Conservation (phyloP, 2,888 invertebrate species). For the Bugulina stolonifera region DNA sequence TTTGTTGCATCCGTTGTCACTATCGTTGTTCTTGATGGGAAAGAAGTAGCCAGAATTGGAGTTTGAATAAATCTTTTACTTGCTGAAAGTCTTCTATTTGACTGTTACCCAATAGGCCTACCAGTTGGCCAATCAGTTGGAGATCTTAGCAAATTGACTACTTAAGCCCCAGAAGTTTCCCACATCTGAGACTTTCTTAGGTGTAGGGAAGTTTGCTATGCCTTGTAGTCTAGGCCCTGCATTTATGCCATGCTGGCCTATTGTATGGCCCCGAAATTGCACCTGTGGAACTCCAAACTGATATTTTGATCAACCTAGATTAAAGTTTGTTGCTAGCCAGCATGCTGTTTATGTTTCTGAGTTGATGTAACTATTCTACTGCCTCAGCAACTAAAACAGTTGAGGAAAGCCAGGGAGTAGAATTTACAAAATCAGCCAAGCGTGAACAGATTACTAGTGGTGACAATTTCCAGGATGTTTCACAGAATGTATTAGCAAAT, state of each 20-base stretch:
- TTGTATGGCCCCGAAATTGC: neutral
- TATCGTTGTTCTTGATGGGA: constrained; percentile 25
- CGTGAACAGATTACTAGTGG: too few species aligned
- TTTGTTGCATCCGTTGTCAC: constrained; percentile 27
- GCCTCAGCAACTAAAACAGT: too few species aligned
- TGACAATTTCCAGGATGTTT: too few species aligned
- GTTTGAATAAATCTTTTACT: constrained; percentile 25
- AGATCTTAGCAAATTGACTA: constrained; percentile 29
- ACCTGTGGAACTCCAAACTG: neutral
- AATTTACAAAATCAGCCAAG: too few species aligned
- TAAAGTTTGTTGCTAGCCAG: neutral
- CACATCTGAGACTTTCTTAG: constrained; percentile 28
- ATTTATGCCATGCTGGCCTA: neutral
- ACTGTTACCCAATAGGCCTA: constrained; percentile 29
- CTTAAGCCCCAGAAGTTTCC: constrained; percentile 30
- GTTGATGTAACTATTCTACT: too few species aligned
- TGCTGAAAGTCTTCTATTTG: constrained; percentile 27
- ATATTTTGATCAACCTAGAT: neutral
- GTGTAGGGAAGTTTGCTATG: constrained; percentile 28
- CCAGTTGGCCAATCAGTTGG: constrained; percentile 27
- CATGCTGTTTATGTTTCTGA: too few species aligned
- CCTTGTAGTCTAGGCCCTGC: neutral
- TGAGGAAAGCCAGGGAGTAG: too few species aligned
- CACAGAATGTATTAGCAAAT: too few species aligned
- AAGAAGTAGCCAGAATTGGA: constrained; percentile 28